phyloP scores from a whole-genome alignment of 2,113 vertebrate species.

The Saimiri boliviensis region DNA sequence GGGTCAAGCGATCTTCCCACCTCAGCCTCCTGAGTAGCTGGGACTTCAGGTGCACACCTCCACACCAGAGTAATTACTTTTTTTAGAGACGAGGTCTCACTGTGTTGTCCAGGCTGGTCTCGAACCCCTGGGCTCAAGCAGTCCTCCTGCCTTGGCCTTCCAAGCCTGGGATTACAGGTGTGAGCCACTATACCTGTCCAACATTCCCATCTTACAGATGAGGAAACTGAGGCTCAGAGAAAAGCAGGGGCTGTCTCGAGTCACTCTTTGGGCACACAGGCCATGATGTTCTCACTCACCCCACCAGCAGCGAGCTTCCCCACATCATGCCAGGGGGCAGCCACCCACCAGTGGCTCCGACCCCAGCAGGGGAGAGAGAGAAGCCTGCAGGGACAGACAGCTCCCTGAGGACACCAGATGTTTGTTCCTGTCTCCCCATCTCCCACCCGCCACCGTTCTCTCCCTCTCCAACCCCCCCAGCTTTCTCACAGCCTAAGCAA shows the following conservation, averaged over 20 bases:
- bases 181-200: no score
- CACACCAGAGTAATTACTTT: no score
- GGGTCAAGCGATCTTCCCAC: no score
- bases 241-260: background rate
- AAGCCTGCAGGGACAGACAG: background rate
- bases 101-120: no score
- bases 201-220: background rate
- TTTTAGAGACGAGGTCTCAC: no score
- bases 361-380: background rate
- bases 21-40: no score
- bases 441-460: background rate
- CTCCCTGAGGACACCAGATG: background rate
- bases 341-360: background rate
- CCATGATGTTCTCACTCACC: background rate
- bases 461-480: background rate
- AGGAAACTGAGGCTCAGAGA: constrained; percentile 11
- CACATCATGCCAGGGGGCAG: background rate
- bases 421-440: background rate
- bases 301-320: background rate
- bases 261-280: background rate
- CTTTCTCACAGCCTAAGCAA: background rate
- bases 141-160: no score
- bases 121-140: no score
- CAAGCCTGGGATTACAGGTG: no score
- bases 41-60: no score